Conservation (phyloP, 2,888 invertebrate species). For the Odontothrips loti region DNA sequence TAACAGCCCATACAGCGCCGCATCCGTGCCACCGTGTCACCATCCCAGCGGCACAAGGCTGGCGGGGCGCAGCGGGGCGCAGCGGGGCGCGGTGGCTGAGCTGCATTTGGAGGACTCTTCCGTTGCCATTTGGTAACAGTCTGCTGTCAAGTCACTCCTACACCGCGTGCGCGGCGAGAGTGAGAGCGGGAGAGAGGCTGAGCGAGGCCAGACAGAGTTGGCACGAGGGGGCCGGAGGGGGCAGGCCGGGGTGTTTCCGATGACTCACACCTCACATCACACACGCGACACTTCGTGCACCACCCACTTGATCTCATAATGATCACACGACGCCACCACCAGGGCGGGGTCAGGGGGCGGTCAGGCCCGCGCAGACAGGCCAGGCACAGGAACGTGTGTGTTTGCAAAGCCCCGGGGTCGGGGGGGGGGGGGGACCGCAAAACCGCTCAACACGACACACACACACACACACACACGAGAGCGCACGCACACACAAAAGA, state of each 20-base stretch:
- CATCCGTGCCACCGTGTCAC: background rate
- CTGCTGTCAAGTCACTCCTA: slow-evolving; percentile 8
- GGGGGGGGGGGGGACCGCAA: too few species aligned
- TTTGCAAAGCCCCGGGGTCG: too few species aligned
- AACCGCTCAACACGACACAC: too few species aligned
- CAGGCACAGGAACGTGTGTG: too few species aligned
- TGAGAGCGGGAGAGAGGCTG: background rate
- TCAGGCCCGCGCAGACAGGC: too few species aligned
- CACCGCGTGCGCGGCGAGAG: background rate
- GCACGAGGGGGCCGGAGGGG: background rate
- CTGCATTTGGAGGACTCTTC: background rate
- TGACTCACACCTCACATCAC: background rate
- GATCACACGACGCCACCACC: background rate
- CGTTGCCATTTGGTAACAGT: background rate
- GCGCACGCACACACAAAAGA: too few species aligned
- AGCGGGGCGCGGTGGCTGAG: background rate
- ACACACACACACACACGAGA: too few species aligned
- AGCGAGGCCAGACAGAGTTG: background rate
- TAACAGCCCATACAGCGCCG: background rate
- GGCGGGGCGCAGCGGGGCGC: background rate
- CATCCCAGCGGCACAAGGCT: background rate
- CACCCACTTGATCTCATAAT: slow-evolving; percentile 6
- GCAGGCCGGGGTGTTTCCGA: background rate
- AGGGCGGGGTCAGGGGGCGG: too few species aligned
- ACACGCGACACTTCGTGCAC: background rate